Evolutionary conservation across 1,140 invertebrate species (phyloP), one percentile per base, ranked within the genome.

Genomic region (Asbolus verrucosus): DNA sequence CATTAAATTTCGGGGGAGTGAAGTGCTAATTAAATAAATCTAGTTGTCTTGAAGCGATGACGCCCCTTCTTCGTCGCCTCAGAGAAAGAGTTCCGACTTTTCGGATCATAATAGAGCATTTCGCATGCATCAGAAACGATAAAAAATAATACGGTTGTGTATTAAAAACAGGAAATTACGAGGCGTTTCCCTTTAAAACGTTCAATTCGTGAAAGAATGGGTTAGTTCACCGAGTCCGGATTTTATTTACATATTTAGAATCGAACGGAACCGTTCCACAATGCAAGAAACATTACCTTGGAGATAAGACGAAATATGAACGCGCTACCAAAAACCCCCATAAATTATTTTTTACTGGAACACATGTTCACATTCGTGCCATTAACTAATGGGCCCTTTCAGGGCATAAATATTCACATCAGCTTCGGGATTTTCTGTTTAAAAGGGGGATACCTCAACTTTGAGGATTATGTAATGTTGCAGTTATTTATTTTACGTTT

Each of bases 1-100:
- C 46, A 54, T 54, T 54, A 54, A 54, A 54, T 54, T 54, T 27
- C 27, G 46, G 46, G 46, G 46, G 46, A 54, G 46, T 15, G 46
- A 54, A 54, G 46, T 54, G 46, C 46, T 54, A 54, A 54, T 54
- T 54, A 54, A 54, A 54, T 54, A 54, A 54, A 54, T 54, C 46
- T 13, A 27, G 14, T 11, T 16, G 46, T 54, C 46, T 54, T 54
- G 2, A 54, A 11, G 18, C 14, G 8, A 27, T 27, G 46, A 27
- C 18, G 21, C 19, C 9, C 6, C 21, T 46, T 41, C 39, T 41
- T 21, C 43, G 9, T 2, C 19, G 15, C 5, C 33, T n/a, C n/a
- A n/a, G n/a, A n/a, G n/a, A n/a, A n/a, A 11, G 11, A 36, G 5
- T 36, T 36, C 11, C 33, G 5, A 36, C 33, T 50, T 50, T 50